Evolutionary conservation across 2,888 invertebrate species (phyloP), one percentile per base, ranked within the genome.

Genomic region (Dryobotodes eremita): DNA sequence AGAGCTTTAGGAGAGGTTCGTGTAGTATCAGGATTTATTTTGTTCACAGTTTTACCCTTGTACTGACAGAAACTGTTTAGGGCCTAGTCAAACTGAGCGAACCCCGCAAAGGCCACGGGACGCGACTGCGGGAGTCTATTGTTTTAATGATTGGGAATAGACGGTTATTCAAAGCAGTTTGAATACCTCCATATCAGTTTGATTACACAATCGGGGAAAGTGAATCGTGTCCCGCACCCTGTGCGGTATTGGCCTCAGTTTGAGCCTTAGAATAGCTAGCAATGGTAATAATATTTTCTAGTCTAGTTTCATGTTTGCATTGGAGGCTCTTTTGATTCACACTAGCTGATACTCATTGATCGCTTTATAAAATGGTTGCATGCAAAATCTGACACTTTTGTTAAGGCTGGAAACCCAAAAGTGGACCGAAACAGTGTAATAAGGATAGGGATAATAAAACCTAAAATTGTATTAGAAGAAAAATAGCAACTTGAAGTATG

Each of bases 1-100:
- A 95, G 95, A 86, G 96, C 97, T 72, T 95, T 97, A 10, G 97
- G 97, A 76, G 97, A 97, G 94, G 97, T 97, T 90, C 79, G 87
- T 87, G 8, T 31, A 17, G 26, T 31, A 15, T 20, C 10, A 62
- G 5, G 50, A 31, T 31, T 50, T 46, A 46, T 46, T 26, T 4
- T 23, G 20, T 50, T 68, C 2, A 23, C 4, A 26, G 7, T 50
- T 26, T 48, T 31, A 10, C 31, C 0, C 5, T 31, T 53, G 31
- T 23, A 31, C 1, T 69, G 50, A 20, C 13, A 20, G 8, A 15
- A 20, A 26, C 11, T 20, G 17, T 4, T n/a, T n/a, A n/a, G 5
- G 4, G n/a, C 13, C n/a, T 57, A 17, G 26, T 59, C 7, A 59
- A 59, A 26, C 26, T 55, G 4, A 55, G 55, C 11, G 0, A 57